Conservation (phyloP, 2,113 vertebrate species). For the Otolemur garnettii region DNA sequence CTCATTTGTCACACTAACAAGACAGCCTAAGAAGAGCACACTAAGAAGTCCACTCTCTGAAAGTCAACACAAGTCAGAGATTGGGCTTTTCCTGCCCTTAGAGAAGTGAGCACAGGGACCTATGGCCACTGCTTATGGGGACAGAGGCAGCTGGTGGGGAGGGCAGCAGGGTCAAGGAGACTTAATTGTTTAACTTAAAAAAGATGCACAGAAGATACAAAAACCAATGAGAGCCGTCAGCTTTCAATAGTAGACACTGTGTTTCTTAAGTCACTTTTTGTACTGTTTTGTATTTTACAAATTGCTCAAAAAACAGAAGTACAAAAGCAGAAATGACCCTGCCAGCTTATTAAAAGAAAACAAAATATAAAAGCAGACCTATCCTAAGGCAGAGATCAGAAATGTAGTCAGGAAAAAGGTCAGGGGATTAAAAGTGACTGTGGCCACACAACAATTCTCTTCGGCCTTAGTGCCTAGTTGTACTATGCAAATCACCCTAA, state of each 20-base stretch:
- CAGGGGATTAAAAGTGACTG: background rate
- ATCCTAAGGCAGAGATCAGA: constrained; percentile 28
- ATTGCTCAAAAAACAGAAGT: constrained; percentile 41
- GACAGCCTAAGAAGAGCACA: background rate
- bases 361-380: constrained; percentile 10
- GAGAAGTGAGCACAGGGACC: background rate
- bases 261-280: background rate
- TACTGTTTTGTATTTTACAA: background rate
- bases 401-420: background rate
- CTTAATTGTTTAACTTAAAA: background rate
- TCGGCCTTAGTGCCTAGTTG: background rate
- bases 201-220: background rate
- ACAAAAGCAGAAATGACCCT: constrained; percentile 19
- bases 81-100: background rate
- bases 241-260: background rate
- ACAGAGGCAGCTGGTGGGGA: background rate
- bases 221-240: background rate
- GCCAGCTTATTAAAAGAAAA: constrained; percentile 46
- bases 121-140: background rate
- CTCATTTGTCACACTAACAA: accelerated
- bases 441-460: background rate
- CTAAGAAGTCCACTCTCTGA: background rate
- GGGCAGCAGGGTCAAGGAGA: background rate
- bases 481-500: background rate
- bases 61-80: background rate